phyloP scores from a whole-genome alignment of 2,797 vertebrate genomes.

The Sebastes vulpes region DNA sequence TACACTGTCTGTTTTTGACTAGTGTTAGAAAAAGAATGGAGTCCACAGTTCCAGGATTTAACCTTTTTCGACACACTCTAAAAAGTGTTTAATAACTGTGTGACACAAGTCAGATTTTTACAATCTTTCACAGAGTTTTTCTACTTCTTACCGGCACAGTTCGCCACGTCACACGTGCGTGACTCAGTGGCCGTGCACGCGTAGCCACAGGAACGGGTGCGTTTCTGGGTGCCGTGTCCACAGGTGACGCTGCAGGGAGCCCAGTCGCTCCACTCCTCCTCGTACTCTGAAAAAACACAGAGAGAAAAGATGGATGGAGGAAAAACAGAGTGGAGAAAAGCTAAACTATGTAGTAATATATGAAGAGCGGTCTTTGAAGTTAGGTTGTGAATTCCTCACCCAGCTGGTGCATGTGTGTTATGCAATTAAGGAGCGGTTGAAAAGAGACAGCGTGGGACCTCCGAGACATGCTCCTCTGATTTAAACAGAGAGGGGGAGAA shows the following conservation, averaged over 20 bases:
- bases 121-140: not conserved
- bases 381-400: slow-evolving; percentile 63
- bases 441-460: slow-evolving; percentile 18
- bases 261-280: slow-evolving; percentile 92
- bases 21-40: too few relatives aligned
- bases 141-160: slow-evolving; percentile 85
- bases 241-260: slow-evolving; percentile 90
- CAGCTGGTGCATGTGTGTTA: slow-evolving; percentile 2
- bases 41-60: too few relatives aligned
- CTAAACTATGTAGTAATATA: slow-evolving; percentile 21
- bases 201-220: slow-evolving; percentile 91
- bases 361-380: slow-evolving; percentile 50
- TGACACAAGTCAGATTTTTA: not conserved
- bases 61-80: not conserved
- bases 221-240: slow-evolving; percentile 90
- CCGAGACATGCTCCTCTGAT: slow-evolving; percentile 30
- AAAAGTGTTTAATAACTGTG: not conserved
- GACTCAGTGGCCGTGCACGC: slow-evolving; percentile 92
- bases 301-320: not conserved
- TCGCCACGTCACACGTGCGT: slow-evolving; percentile 88
- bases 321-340: not conserved
- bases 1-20: too few relatives aligned
- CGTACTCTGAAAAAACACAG: slow-evolving; percentile 47
- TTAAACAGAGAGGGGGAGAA: slow-evolving; percentile 30
- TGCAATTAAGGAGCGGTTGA: too few relatives aligned